Conservation (phyloP, 2,888 invertebrate genomes). For the Drosophila antonietae region DNA sequence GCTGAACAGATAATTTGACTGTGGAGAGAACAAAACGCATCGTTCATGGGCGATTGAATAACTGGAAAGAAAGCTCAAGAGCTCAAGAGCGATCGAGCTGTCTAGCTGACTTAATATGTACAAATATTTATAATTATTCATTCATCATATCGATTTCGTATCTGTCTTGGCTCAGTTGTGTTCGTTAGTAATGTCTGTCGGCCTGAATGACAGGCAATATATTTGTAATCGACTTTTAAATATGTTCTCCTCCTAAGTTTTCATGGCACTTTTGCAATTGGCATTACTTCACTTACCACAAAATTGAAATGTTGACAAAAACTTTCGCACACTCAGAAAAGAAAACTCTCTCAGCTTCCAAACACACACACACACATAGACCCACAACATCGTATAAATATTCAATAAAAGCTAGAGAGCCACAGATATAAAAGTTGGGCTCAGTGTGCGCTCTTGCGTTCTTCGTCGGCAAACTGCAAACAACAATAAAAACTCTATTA, state of each 20-base stretch:
- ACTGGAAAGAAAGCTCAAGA: background rate
- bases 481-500: conserved; percentile 79
- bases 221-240: background rate
- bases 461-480: conserved; percentile 57
- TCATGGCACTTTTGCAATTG: conserved; percentile 3
- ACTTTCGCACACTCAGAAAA: conserved; percentile 16
- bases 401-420: conserved; percentile 61
- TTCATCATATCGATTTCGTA: background rate
- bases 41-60: background rate
- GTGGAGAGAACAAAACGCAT: background rate
- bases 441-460: conserved; percentile 20
- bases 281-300: background rate
- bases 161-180: background rate
- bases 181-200: background rate
- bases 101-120: background rate
- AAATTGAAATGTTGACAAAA: conserved; percentile 22
- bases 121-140: background rate
- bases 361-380: background rate
- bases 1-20: background rate
- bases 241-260: conserved; percentile 5
- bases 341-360: conserved; percentile 7
- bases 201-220: background rate
- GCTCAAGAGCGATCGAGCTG: background rate
- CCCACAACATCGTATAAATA: conserved; percentile 58
- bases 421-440: conserved; percentile 59